Conservation (phyloP, 2,888 invertebrate genomes). For the Smittia aterrima region DNA sequence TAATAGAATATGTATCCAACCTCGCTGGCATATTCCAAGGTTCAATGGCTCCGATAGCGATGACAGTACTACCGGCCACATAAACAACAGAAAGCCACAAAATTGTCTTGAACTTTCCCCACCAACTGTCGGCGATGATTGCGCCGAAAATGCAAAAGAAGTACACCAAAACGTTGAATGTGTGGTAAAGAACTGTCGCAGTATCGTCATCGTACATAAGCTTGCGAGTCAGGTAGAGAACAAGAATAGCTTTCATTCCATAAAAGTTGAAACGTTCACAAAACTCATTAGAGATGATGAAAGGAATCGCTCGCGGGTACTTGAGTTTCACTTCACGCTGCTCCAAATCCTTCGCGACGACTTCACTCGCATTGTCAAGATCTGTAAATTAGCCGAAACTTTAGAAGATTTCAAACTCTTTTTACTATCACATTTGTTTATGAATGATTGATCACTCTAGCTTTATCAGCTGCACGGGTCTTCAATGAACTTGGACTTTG, state of each 20-base stretch:
- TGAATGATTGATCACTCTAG: neutral
- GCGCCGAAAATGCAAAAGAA: constrained; percentile 60
- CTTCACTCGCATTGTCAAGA: neutral
- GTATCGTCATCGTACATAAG: constrained; percentile 62
- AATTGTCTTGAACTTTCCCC: constrained; percentile 76
- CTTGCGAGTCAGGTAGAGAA: constrained; percentile 68
- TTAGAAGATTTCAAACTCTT: neutral
- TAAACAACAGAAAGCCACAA: constrained; percentile 72
- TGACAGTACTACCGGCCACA: constrained; percentile 64
- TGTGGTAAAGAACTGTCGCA: constrained; percentile 72
- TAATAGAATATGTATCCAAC: neutral
- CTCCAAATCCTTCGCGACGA: constrained; percentile 45
- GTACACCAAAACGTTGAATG: constrained; percentile 71
- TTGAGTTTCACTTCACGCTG: constrained; percentile 47
- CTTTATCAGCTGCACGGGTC: neutral
- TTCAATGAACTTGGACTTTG: neutral
- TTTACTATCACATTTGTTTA: neutral
- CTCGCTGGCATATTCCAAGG: constrained; percentile 55
- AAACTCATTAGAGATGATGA: constrained; percentile 95
- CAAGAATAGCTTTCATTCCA: constrained; percentile 85
- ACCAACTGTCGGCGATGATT: constrained; percentile 56
- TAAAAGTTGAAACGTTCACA: constrained; percentile 97
- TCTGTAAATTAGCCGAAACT: neutral
- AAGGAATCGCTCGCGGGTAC: constrained; percentile 86
- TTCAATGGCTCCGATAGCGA: constrained; percentile 62